Conservation (phyloP, 2,113 vertebrate species). For the Lagopus leucura region DNA sequence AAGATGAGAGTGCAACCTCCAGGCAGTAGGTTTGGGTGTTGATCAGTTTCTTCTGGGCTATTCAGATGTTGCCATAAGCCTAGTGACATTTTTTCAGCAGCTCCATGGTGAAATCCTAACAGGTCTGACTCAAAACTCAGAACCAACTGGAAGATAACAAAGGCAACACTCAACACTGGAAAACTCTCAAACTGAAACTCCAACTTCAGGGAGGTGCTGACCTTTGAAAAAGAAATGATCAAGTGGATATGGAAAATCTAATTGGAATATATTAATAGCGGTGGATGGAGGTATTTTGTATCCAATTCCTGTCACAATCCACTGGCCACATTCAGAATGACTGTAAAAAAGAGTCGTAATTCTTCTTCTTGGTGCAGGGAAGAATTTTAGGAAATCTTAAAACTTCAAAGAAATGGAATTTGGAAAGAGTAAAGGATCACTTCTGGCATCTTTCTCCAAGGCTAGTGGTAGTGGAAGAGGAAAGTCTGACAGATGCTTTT, state of each 20-base stretch:
- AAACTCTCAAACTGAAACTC: background rate
- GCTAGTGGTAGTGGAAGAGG: conserved; percentile 29
- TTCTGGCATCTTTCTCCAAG: background rate
- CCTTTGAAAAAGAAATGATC: background rate
- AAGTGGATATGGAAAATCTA: background rate
- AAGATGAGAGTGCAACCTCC: background rate
- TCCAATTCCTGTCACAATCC: background rate
- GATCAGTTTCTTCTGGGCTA: background rate
- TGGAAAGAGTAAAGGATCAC: conserved; percentile 1
- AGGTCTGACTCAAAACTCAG: conserved; percentile 21
- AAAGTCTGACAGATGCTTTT: conserved; percentile 14
- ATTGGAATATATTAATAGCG: background rate
- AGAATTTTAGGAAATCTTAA: background rate
- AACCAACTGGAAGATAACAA: background rate
- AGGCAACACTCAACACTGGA: background rate
- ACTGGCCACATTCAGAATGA: conserved; percentile 3
- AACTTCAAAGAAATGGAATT: background rate
- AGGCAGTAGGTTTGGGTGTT: background rate
- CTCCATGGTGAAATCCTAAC: background rate
- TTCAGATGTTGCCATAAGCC: background rate
- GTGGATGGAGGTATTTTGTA: background rate
- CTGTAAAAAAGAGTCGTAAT: background rate
- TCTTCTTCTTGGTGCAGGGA: background rate
- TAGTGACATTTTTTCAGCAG: background rate
- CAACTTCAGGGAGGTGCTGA: background rate